Conservation (phyloP, 1,140 invertebrate species). For the Dufourea novaeangliae region DNA sequence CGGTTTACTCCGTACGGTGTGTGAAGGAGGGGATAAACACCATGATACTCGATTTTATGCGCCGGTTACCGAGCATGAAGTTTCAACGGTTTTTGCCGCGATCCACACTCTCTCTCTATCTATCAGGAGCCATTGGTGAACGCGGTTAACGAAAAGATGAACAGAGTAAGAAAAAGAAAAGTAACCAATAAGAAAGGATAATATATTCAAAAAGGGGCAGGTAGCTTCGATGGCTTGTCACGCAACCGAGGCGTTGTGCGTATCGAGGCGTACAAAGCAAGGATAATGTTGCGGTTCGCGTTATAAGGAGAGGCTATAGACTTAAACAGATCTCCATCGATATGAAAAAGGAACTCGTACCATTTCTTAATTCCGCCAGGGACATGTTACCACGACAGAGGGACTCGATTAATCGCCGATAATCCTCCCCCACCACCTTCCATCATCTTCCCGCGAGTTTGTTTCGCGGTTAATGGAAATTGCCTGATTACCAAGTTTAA, state of each 20-base stretch:
- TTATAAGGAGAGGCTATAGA: background rate
- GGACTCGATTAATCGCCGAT: constrained; percentile 12
- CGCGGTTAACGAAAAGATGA: background rate
- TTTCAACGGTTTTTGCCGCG: background rate
- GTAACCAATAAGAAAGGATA: no score
- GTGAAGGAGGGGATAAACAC: no score
- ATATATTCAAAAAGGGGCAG: no score
- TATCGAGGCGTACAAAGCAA: background rate
- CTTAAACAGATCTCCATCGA: background rate
- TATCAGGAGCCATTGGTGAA: constrained; percentile 7
- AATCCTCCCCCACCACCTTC: no score
- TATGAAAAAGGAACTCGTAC: background rate
- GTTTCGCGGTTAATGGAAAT: background rate
- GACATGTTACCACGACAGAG: background rate
- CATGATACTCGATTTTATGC: constrained; percentile 49
- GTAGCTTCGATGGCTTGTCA: no score
- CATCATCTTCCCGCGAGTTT: background rate
- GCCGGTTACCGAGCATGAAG: constrained; percentile 11
- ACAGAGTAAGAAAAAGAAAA: background rate
- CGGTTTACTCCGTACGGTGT: no score
- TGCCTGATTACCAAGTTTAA: background rate
- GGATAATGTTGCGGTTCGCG: constrained; percentile 2
- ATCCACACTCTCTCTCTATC: constrained; percentile 23
- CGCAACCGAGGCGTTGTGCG: background rate
- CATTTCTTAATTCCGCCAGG: constrained; percentile 13